phyloP scores from a whole-genome alignment of 2,113 vertebrate genomes.

The Melanerpes formicivorus region DNA sequence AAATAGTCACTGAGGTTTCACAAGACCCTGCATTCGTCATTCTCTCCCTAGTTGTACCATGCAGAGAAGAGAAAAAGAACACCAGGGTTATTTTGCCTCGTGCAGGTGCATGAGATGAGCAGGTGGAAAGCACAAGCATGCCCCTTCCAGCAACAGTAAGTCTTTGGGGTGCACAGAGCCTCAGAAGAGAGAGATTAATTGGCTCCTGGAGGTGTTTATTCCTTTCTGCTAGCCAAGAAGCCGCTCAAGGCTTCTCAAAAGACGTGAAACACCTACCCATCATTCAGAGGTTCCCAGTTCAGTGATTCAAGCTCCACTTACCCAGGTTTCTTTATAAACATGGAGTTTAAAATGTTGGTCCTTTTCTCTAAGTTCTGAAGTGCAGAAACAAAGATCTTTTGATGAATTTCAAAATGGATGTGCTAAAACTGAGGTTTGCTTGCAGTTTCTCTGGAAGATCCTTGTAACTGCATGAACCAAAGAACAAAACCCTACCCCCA shows the following conservation, averaged over 20 bases:
- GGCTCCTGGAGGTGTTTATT: not conserved
- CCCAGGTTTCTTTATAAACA: not conserved
- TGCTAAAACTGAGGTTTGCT: not conserved
- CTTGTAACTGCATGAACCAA: not conserved
- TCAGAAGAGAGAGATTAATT: not conserved
- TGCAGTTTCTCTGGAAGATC: not conserved
- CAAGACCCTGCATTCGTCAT: not conserved
- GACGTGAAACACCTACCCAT: not conserved
- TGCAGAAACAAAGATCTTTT: not conserved
- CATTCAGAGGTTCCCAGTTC: not conserved
- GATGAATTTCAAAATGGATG: not conserved
- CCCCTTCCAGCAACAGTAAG: not conserved
- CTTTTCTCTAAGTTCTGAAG: not conserved
- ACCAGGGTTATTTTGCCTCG: fast-evolving
- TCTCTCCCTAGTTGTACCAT: not conserved
- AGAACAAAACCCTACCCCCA: not conserved
- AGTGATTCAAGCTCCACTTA: not conserved
- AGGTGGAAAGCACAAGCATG: not conserved
- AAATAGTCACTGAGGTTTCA: not conserved
- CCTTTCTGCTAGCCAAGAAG: not conserved
- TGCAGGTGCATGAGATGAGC: fast-evolving
- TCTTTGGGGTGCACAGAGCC: not conserved
- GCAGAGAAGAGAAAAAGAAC: not conserved
- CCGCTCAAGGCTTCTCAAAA: not conserved
- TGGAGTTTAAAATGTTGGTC: not conserved